phyloP scores from a whole-genome alignment of 2,113 vertebrate species.

The Phyllostomus hastatus region DNA sequence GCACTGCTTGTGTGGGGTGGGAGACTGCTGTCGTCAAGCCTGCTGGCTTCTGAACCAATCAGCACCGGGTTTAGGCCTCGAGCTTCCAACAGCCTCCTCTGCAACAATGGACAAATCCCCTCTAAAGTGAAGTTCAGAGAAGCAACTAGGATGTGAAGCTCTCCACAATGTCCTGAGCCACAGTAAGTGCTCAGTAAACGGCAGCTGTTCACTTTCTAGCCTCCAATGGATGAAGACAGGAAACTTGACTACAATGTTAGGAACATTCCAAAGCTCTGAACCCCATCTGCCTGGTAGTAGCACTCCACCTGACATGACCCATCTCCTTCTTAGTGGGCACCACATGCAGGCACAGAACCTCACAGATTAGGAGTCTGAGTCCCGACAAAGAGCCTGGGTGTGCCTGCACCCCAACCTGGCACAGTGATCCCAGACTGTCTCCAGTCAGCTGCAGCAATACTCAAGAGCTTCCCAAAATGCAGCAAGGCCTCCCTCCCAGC shows the following conservation, averaged over 20 bases:
- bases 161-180: not conserved
- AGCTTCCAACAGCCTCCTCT: not conserved
- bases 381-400: not conserved
- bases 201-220: not conserved
- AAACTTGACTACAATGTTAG: not conserved
- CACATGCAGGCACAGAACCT: not conserved
- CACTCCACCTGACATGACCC: not conserved
- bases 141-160: not conserved
- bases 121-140: constrained; percentile 10
- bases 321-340: not conserved
- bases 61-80: not conserved
- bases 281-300: not conserved
- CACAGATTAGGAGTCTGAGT: not conserved
- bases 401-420: not conserved
- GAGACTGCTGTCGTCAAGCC: not conserved
- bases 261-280: not conserved
- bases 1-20: too few species aligned
- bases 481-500: not conserved
- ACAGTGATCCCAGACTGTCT: not conserved
- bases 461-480: not conserved
- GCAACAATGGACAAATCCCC: not conserved
- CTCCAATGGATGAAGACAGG: not conserved
- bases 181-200: not conserved
- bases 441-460: not conserved
- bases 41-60: not conserved